phyloP scores from a whole-genome alignment of 2,113 vertebrate genomes.

The Dolichallabes microphthalmus region DNA sequence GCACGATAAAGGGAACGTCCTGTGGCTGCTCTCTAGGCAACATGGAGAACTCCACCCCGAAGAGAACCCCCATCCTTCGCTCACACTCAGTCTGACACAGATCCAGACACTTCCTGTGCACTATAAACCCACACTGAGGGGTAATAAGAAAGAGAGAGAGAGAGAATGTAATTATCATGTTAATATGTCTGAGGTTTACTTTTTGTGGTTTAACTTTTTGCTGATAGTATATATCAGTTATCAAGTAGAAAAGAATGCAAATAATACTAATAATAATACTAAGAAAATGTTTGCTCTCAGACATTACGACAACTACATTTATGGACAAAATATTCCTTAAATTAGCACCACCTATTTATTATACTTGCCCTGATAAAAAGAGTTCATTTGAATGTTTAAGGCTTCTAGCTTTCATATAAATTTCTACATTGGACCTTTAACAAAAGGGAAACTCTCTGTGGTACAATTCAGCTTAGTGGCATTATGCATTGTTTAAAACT shows the following conservation, averaged over 20 bases:
- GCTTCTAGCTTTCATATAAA: neutral
- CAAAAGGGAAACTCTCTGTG: neutral
- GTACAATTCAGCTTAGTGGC: neutral
- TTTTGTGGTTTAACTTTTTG: too few relatives aligned
- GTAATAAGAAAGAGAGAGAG: neutral
- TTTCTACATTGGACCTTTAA: neutral
- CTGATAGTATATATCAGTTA: too few relatives aligned
- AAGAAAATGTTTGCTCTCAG: too few relatives aligned
- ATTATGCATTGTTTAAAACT: neutral
- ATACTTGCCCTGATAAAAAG: neutral
- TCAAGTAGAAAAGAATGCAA: too few relatives aligned
- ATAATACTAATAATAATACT: too few relatives aligned
- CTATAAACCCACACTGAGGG: constrained; percentile 80
- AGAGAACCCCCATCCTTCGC: constrained; percentile 75
- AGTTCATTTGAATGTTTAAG: neutral
- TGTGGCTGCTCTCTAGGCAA: constrained; percentile 73
- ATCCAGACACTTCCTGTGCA: constrained; percentile 93
- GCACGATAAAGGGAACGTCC: constrained; percentile 84
- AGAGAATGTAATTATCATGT: neutral
- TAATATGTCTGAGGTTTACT: neutral
- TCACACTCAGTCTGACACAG: constrained; percentile 83
- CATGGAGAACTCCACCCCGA: constrained; percentile 78
- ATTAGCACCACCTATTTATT: neutral
- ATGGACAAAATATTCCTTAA: neutral
- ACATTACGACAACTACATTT: too few relatives aligned